Base-by-base conservation (phyloP, 2,113 vertebrate species). In the Bucco capensis region DNA sequence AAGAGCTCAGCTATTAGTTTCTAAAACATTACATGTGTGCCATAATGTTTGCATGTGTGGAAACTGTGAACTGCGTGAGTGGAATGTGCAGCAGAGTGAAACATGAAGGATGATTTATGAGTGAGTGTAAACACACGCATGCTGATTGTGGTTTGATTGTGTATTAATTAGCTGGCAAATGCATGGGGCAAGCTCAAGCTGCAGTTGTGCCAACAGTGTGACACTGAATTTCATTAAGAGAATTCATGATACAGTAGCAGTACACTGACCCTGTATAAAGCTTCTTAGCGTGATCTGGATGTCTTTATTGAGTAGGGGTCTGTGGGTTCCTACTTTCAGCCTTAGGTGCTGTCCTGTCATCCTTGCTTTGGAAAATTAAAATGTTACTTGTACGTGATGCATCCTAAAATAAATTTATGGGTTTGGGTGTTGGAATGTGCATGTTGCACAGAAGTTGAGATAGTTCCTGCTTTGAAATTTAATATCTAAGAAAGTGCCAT, bases 111-210 rank as follows among this genome's bases (percentile, higher is more conserved):
- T 95, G 88, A 89, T 96, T 93, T 96, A 78, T 0, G 74, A 50
- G 66, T 22, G 92, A 91, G 50, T 47, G 46, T 83, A 93, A 95
- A 94, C 62, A 90, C 81, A 53, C 1, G 11, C 86, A 82, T 66
- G 86, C 94, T 94, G 90, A 78, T 79, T 69, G 86, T 91, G 81
- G 92, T 96, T 93, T 95, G 94, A 92, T 92, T 4, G 1, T 81
- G 89, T 84, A 92, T 81, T 95, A 95, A 96, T 94, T 90, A 82
- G 81, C 77, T 92, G 93, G 79, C 77, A 86, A 86, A 57, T 3
- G 35, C 1, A 0, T 70, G 81, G 76, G 66, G 54, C 0, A 50
- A 94, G 83, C 93, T 88, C 62, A 62, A 42, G 77, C 86, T 90
- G 86, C 74, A 78, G 70, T 92, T 90, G 83, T 89, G 88, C 90